Percentiles rank a stretch among this genome's conserved stretches.
Evolutionary conservation across 2,888 invertebrate species (phyloP).

Genomic region (Xylota segnis): DNA sequence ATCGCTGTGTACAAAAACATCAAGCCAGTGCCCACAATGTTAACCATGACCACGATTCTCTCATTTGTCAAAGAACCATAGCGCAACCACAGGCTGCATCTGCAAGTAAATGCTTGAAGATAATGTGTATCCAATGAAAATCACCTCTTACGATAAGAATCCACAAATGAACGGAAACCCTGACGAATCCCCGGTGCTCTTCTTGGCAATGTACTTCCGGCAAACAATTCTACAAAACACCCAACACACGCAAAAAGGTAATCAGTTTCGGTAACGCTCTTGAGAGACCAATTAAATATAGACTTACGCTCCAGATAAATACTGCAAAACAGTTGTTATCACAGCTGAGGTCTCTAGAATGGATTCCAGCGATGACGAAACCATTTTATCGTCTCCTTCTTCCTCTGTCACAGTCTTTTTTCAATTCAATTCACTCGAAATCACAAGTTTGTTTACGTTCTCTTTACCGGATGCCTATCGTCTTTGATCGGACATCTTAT

Average conservation of each 20-base stretch:
- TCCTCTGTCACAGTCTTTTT: not conserved
- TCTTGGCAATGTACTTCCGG: constrained; percentile 89
- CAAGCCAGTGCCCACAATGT: constrained; percentile 89
- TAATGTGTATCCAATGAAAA: not conserved
- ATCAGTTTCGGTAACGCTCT: not conserved
- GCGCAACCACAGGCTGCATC: constrained; percentile 91
- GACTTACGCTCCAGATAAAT: constrained; percentile 94
- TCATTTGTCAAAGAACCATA: constrained; percentile 92
- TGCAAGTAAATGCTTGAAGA: constrained; percentile 80
- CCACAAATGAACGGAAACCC: constrained; percentile 92
- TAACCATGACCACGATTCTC: constrained; percentile 90
- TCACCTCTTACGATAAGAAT: constrained; percentile 88
- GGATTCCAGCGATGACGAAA: constrained; percentile 79
- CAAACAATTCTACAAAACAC: constrained; percentile 89
- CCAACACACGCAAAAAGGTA: not conserved
- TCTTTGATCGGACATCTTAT: not conserved
- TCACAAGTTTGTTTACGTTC: not conserved
- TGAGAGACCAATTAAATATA: constrained; percentile 15
- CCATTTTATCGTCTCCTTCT: constrained; percentile 51
- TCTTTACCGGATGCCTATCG: not conserved
- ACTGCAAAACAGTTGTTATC: constrained; percentile 91
- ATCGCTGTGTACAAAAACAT: constrained; percentile 89
- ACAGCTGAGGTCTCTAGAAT: constrained; percentile 87
- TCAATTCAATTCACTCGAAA: constrained; percentile 15
- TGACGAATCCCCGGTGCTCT: constrained; percentile 91